Base-by-base conservation (phyloP, 2,113 vertebrate species). In the Rhipidura dahli region DNA sequence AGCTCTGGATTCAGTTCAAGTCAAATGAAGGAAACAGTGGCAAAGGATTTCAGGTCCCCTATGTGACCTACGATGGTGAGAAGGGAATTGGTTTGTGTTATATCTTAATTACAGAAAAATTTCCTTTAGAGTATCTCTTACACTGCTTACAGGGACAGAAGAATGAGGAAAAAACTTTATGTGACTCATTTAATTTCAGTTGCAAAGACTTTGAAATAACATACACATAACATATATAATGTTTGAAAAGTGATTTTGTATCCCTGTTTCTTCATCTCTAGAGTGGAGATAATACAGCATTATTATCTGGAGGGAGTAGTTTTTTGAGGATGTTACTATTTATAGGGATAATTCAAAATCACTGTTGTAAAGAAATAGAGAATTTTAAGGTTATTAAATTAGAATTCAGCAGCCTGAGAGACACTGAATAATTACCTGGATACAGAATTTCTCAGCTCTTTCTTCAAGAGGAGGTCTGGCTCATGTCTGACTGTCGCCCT, bases 1-100 rank as follows among this genome's bases (percentile, higher is more conserved):
- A 99, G 90, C 98, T 99, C 50, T 99, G 99, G 99, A 98, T 99
- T 97, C 99, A 99, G 96, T 99, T 99, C 92, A 99, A 98, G 88
- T 98, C 99, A 89, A 99, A 99, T 1, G 99, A 99, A 97, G 98
- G 98, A 35, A 99, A 99, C 98, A 99, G 99, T 9, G 98, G 98
- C 69, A 99, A 98, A 98, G 99, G 99, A 64, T 99, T 99, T 97
- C 99, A 99, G 69, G 99, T 99, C 27, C 99, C 99, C 13, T 99
- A 99, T 0, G 99, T 99, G 94, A 99, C 99, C 40, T 99, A 99
- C 0, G 99, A 99, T 7, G 99, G 99, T 99, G 84, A 98, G 97
- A 54, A 60, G 10, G 54, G 33, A 22, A 42, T 70, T 47, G 31
- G 23, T 94, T 35, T n/a, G 8, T 79, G 40, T 61, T 89, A 10